Evolutionary conservation across 2,888 invertebrate genomes (phyloP), one percentile per base, ranked within the genome.

Genomic region (Cephus nigrinus): DNA sequence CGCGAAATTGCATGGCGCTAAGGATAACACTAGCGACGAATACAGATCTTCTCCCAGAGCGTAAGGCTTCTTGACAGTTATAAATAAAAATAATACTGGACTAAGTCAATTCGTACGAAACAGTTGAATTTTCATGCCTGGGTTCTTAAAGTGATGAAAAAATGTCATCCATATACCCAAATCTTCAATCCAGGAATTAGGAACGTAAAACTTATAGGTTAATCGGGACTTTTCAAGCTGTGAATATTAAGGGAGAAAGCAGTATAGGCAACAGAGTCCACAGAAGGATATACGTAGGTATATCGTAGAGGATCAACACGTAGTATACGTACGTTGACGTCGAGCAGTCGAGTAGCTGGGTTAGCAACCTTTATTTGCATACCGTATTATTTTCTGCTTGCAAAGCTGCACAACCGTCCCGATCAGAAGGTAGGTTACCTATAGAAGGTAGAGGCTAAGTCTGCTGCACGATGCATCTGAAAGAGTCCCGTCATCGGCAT

Each of bases 341-440:
- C 31, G 31, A 71, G 71, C 71, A 71, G 23, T 33, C 71, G 71
- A 71, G 71, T 71, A 71, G 71, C 71, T 71, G 23, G 71, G 71
- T 71, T 71, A 71, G 71, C 71, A 71, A 71, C 71, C 71, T 71
- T 71, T 71, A 71, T 71, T 71, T 71, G 71, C 71, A 71, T 71
- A 71, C 71, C 71, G 71, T 71, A 71, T 71, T 71, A 71, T 71
- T 71, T 71, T 71, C 71, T 71, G 71, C 71, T 71, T 71, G 71
- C 23, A 71, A 71, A 71, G 30, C 71, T 71, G 30, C 23, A 71
- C 71, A 33, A 30, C 31, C 71, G 30, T 31, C 71, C 71, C 71
- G 71, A 71, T 71, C 71, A 33, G 71, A 71, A 33, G 71, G 71
- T 32, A 33, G 30, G 55, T 55, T 55, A 55, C 23, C 55, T 55